These are phyloP conservation scores for Spongilla lacustris DNA, from an alignment of 37 sponge, comb jelly and placozoan species.

Conservation along the genomic window DNA sequence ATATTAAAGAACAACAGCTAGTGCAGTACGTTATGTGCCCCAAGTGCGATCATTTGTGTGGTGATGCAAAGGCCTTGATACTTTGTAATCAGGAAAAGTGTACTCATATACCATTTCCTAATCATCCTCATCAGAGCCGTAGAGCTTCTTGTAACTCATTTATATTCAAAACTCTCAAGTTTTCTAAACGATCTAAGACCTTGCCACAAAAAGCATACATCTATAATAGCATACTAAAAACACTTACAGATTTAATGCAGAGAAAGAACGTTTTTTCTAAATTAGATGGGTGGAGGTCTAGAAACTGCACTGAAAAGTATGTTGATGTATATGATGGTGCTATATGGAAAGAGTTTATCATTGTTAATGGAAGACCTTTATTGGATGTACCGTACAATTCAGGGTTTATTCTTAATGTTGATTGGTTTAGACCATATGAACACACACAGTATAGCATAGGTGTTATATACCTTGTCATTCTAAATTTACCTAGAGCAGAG, in stretches of 20 bases:
- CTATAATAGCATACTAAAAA: slow-evolving; percentile 23
- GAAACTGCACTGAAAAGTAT: not conserved
- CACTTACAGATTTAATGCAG: slow-evolving; percentile 18
- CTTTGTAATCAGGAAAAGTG: slow-evolving; percentile 17
- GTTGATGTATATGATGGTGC: slow-evolving; percentile 41
- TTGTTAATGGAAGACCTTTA: slow-evolving; percentile 3
- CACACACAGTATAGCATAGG: slow-evolving; percentile 27
- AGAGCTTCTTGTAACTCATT: not conserved
- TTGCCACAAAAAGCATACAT: slow-evolving; percentile 18
- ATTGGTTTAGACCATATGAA: slow-evolving; percentile 53
- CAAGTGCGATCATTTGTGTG: not conserved
- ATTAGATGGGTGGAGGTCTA: slow-evolving; percentile 20
- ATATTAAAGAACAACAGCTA: not conserved
- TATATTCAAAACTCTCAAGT: slow-evolving; percentile 30
- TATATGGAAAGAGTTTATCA: slow-evolving; percentile 35
- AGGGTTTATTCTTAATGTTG: slow-evolving; percentile 23
- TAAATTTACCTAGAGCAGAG: slow-evolving; percentile 29
- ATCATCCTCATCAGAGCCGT: slow-evolving; percentile 37
- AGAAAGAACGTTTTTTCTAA: not conserved
- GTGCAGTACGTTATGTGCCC: not conserved
- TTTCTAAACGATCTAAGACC: not conserved
- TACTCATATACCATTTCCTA: slow-evolving; percentile 37
- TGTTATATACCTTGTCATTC: slow-evolving; percentile 20
- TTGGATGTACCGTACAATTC: slow-evolving; percentile 7
- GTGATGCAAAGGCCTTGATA: not conserved